Base-by-base conservation (phyloP, 2,113 vertebrate species). In the Corythornis madagascariensis region DNA sequence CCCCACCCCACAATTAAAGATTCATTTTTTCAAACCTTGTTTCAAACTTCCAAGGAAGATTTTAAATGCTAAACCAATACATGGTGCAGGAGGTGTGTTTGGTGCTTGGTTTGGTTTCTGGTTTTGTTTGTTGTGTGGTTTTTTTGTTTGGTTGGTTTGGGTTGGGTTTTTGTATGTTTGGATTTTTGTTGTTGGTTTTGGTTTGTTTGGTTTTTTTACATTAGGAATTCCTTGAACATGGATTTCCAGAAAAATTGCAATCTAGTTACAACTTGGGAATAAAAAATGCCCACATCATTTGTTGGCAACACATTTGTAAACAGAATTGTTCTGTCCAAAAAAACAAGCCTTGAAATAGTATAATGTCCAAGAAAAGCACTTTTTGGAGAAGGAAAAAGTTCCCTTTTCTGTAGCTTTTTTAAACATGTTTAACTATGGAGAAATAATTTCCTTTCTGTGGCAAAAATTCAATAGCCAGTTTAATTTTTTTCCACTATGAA, bases 281-380 rank as follows among this genome's bases (percentile, higher is more conserved):
- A 61, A 66, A 63, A 66, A 38, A 4, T 0, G 1, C 52, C 22
- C 1, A 0, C 40, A 70, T 35, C 10, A 21, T 10, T 20, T 42
- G 9, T 8, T 72, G 45, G 29, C n/a, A 89, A 76, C 6, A 25
- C 6, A 20, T 25, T 72, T 38, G 20, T 22, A 77, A 86, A 66
- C 3, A 20, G n/a, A 33, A 19, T 4, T 47, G 13, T 5, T 71
- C 75, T 25, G 60, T 56, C 31, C 0, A 63, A 43, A 88, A 88
- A 86, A 64, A 9, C 9, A 77, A 83, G 6, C 80, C 72, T 2
- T 3, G 35, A 81, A 84, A 67, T 5, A 52, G 6, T n/a, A 43
- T 45, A 16, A 61, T 5, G 5, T 16, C 31, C 59, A 92, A 89
- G 7, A n/a, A 69, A 83, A 83, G 35, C 0, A 17, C 6, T 57